Percentiles rank a stretch among this genome's conserved stretches.
Conservation (phyloP, 2,113 vertebrate species). For the Circaetus gallicus region DNA sequence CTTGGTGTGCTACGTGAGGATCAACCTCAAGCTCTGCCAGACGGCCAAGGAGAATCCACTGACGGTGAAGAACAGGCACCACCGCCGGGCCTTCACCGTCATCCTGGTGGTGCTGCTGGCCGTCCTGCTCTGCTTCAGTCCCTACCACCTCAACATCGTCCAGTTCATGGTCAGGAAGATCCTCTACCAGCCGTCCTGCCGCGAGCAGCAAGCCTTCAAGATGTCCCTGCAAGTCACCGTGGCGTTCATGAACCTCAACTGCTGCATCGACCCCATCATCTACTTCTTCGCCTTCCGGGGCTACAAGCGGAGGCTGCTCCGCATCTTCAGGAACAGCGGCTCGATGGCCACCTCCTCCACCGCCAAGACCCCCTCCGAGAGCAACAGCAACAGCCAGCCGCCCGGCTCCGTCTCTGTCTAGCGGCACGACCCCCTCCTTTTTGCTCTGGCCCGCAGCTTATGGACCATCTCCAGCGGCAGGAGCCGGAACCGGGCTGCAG, state of each 20-base stretch:
- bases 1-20: conserved; percentile 76
- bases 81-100: conserved; percentile 74
- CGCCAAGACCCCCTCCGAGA: conserved; percentile 73
- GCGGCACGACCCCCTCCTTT: not conserved
- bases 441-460: not conserved
- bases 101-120: conserved; percentile 79
- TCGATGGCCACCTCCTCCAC: conserved; percentile 61
- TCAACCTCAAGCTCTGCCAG: conserved; percentile 78
- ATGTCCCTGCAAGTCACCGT: conserved; percentile 78
- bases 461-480: rapidly evolving
- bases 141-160: conserved; percentile 81
- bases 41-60: conserved; percentile 70
- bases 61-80: conserved; percentile 58
- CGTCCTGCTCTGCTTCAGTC: conserved; percentile 78
- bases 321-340: conserved; percentile 74
- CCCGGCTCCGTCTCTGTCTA: not conserved
- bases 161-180: conserved; percentile 79
- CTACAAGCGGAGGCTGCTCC: conserved; percentile 80
- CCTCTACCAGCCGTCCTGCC: conserved; percentile 65
- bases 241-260: conserved; percentile 85
- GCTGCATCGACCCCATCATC: conserved; percentile 83
- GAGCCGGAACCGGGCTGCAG: rapidly evolving
- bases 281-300: conserved; percentile 86
- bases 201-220: conserved; percentile 75
- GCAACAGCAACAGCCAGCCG: conserved; percentile 74